Percentiles rank a stretch among this genome's conserved stretches.
These are phyloP conservation scores for Halocynthia aurantium DNA, from an alignment of 23 tunicate species.

Conservation along the genomic window DNA sequence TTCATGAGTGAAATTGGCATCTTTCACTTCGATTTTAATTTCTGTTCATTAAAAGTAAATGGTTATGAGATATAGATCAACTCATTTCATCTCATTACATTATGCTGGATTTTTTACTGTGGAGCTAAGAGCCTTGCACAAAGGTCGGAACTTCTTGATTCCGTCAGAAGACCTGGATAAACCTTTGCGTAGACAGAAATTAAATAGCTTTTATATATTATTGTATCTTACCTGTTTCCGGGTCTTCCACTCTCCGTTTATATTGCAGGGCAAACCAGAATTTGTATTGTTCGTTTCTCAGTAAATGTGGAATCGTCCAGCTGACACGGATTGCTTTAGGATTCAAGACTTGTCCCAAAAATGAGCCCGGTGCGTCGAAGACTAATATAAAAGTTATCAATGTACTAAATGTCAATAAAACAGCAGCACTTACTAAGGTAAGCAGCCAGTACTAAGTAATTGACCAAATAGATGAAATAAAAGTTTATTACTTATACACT, in stretches of 20 bases:
- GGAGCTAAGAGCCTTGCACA: too few species aligned
- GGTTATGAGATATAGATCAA: too few species aligned
- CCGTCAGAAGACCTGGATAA: too few species aligned
- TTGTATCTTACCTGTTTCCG: slow-evolving; percentile 15
- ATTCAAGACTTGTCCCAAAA: slow-evolving; percentile 35
- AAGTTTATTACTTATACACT: slow-evolving; percentile 49
- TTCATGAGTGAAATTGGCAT: slow-evolving; percentile 35
- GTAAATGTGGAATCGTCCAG: slow-evolving; percentile 65
- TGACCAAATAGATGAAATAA: not conserved
- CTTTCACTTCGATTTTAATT: slow-evolving; percentile 25
- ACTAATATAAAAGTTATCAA: slow-evolving; percentile 18
- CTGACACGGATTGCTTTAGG: slow-evolving; percentile 42
- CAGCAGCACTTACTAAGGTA: too few species aligned
- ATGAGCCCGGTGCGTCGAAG: slow-evolving; percentile 62
- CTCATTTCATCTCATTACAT: too few species aligned
- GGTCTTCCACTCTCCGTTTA: slow-evolving; percentile 7
- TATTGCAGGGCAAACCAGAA: slow-evolving; percentile 67
- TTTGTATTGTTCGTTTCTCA: slow-evolving; percentile 28
- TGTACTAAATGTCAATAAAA: not conserved
- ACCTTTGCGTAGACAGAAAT: too few species aligned
- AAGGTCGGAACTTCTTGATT: too few species aligned
- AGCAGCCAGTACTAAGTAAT: not conserved
- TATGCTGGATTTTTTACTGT: too few species aligned
- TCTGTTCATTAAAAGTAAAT: slow-evolving; percentile 13
- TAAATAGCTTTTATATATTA: not conserved